phyloP scores from a whole-genome alignment of 2,888 invertebrate species.

The Idaea aversata region DNA sequence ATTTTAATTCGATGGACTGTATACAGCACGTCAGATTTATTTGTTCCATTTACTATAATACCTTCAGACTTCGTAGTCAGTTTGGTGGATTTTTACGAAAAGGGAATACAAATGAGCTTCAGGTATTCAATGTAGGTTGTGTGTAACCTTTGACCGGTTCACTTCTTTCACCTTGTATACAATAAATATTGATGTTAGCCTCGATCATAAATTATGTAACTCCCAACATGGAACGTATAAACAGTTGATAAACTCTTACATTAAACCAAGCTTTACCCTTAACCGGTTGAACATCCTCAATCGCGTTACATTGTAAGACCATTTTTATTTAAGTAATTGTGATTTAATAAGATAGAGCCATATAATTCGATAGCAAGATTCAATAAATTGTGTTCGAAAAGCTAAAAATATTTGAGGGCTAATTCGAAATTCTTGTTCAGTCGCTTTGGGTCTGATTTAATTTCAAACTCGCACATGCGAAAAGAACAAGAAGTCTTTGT shows the following conservation, averaged over 20 bases:
- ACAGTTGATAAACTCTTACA: constrained; percentile 52
- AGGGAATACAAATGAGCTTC: constrained; percentile 21
- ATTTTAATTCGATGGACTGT: constrained; percentile 53
- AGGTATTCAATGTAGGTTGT: constrained; percentile 13
- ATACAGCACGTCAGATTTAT: constrained; percentile 53
- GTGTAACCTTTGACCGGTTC: constrained; percentile 26
- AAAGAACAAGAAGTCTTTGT: constrained; percentile 49
- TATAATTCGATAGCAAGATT: constrained; percentile 47
- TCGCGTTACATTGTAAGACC: constrained; percentile 51
- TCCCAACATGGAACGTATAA: constrained; percentile 50
- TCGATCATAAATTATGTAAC: constrained; percentile 40
- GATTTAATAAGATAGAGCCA: constrained; percentile 47
- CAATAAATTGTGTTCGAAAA: constrained; percentile 48
- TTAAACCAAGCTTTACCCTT: constrained; percentile 44
- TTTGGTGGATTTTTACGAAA: constrained; percentile 22
- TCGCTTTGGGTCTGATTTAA: constrained; percentile 38
- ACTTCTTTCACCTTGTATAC: constrained; percentile 26
- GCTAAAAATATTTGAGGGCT: constrained; percentile 37
- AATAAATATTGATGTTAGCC: constrained; percentile 56
- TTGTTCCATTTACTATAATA: constrained; percentile 35
- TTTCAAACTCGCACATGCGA: constrained; percentile 45
- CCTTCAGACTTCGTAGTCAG: constrained; percentile 23
- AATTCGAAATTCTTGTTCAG: constrained; percentile 50
- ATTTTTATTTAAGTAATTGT: constrained; percentile 63
- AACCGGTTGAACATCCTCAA: constrained; percentile 37